Evolutionary conservation across 2,888 invertebrate species (phyloP).

Genomic region (Tethea ocularis): DNA sequence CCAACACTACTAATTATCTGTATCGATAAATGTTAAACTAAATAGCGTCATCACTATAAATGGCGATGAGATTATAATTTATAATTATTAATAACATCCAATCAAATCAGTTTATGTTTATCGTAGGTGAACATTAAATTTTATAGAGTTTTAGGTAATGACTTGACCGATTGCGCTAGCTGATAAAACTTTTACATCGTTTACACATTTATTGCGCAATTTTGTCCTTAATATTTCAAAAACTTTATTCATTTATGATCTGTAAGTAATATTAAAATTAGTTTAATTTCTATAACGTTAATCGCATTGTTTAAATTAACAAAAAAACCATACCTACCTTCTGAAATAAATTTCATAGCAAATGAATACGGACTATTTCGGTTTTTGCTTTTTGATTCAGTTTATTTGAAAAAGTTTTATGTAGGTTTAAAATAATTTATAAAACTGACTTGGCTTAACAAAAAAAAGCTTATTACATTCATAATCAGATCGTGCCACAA

Average conservation of each 20-base stretch:
- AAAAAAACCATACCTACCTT: too few species aligned
- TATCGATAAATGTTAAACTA: constrained; percentile 8
- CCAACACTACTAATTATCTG: constrained; percentile 6
- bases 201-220: background rate
- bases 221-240: background rate
- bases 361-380: too few species aligned
- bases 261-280: too few species aligned
- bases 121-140: background rate
- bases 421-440: too few species aligned
- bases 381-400: too few species aligned
- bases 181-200: background rate
- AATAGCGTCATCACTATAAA: background rate
- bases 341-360: too few species aligned
- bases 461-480: background rate
- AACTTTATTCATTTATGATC: too few species aligned
- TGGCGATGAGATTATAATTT: background rate
- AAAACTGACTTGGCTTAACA: too few species aligned
- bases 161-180: background rate
- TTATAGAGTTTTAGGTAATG: background rate
- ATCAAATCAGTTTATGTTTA: background rate
- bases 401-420: too few species aligned
- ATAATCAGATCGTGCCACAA: background rate
- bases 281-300: too few species aligned
- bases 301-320: too few species aligned
- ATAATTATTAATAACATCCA: background rate